Evolutionary conservation across 2,888 invertebrate genomes (phyloP), one percentile per base, ranked within the genome.

Genomic region (Mesorhabditis spiculigera): DNA sequence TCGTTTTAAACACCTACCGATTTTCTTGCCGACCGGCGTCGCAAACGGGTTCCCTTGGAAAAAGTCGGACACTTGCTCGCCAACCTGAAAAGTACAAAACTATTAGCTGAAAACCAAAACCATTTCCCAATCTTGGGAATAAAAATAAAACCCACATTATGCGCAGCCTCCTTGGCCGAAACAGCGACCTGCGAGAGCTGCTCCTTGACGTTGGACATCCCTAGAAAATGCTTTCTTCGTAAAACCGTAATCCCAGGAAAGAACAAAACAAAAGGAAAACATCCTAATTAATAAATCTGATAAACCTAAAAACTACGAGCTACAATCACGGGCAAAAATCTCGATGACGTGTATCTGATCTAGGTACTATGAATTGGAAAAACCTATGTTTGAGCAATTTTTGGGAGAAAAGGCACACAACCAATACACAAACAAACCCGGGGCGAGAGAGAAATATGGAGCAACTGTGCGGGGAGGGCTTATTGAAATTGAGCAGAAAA

Each of bases 11-110:
- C 28, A 44, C 45, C 70, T 16, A 83, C 85, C 85, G 61, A 85
- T 84, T 72, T 83, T 82, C 6, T 73, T 69, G 43, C 85, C 85
- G 58, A 85, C 80, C 3, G 79, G 77, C 5, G 85, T 83, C 4
- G 79, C 76, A 68, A 84, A 85, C 10, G 85, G 84, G 68, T 86
- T 86, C 71, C 85, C 85, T 69, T 84, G 84, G 73, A 85, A 82
- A 71, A 85, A 84, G 68, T 85, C 85, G 16, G 82, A 74, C 13
- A 85, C 82, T 6, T 76, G 77, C 67, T 81, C 79, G 43, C 81
- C 80, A 43, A 80, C 79, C 63, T 75, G n/a, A 50, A 50, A 10
- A 50, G 8, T 50, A 45, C 58, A 10, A 50, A 50, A 50, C 10
- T 50, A 50, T 13, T 50, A 50, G 8, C n/a, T 50, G 8, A 10